phyloP scores from a whole-genome alignment of 2,113 vertebrate species.

The Anhinga rufa region DNA sequence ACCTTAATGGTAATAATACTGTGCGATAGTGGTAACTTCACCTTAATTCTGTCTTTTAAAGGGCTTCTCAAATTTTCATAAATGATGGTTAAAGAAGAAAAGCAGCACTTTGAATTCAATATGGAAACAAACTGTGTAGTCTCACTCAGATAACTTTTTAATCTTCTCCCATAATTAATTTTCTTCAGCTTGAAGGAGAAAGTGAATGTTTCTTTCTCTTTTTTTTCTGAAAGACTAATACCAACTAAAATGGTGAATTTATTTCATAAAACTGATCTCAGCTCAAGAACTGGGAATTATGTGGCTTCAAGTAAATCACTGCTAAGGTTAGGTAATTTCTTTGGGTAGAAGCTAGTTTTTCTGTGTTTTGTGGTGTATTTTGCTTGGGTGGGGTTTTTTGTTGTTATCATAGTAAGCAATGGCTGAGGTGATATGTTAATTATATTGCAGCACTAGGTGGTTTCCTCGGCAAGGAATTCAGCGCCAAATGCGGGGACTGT shows the following conservation, averaged over 20 bases:
- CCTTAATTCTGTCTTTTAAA: background rate
- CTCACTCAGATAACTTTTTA: background rate
- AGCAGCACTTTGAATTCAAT: background rate
- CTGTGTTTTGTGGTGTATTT: background rate
- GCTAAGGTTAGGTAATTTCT: background rate
- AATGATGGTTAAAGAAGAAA: background rate
- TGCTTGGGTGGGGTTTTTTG: background rate
- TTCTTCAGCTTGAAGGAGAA: background rate
- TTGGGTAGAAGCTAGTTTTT: background rate
- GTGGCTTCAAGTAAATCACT: background rate
- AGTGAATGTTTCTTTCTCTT: background rate
- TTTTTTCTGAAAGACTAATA: background rate
- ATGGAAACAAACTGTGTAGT: background rate
- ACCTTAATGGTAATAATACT: background rate
- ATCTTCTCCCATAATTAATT: background rate
- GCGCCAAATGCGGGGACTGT: background rate
- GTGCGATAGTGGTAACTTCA: background rate
- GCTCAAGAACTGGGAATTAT: background rate
- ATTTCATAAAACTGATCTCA: background rate
- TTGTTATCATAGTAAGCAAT: background rate
- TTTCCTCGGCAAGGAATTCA: background rate
- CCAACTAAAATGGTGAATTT: background rate
- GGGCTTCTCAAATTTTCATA: background rate
- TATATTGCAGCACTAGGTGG: background rate
- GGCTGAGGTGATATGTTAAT: background rate